Percentiles rank a stretch among this genome's conserved stretches.
These are phyloP conservation scores for Macropus fuliginosus DNA, from an alignment of 2,797 vertebrate species.

Conservation along the genomic window DNA sequence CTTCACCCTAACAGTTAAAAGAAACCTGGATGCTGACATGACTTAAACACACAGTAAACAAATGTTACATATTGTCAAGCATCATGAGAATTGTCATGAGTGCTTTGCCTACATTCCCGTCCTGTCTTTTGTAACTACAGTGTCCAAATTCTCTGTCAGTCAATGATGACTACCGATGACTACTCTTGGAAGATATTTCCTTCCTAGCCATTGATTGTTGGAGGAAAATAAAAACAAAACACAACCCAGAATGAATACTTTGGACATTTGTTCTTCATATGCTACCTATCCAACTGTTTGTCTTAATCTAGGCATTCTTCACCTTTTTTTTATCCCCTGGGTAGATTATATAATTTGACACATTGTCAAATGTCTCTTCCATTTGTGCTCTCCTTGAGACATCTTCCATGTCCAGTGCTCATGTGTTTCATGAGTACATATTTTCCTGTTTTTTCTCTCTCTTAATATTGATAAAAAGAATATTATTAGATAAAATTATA, in stretches of 20 bases:
- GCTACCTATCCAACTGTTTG: background rate
- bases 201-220: background rate
- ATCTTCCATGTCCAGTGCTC: background rate
- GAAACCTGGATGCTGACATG: background rate
- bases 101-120: background rate
- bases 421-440: background rate
- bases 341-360: background rate
- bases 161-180: too few species aligned
- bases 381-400: background rate
- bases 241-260: background rate
- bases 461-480: background rate
- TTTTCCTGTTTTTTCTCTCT: background rate
- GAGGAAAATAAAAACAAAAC: background rate
- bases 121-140: background rate
- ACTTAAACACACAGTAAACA: background rate
- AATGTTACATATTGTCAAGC: background rate
- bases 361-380: background rate
- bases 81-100: conserved; percentile 3
- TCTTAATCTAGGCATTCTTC: background rate
- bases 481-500: background rate
- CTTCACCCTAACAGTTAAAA: background rate
- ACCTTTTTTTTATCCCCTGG: background rate
- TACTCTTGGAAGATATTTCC: background rate
- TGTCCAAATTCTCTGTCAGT: background rate
- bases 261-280: background rate